These are phyloP conservation scores for Cheumatopsyche charites DNA, from an alignment of 1,140 invertebrate species.

Conservation along the genomic window DNA sequence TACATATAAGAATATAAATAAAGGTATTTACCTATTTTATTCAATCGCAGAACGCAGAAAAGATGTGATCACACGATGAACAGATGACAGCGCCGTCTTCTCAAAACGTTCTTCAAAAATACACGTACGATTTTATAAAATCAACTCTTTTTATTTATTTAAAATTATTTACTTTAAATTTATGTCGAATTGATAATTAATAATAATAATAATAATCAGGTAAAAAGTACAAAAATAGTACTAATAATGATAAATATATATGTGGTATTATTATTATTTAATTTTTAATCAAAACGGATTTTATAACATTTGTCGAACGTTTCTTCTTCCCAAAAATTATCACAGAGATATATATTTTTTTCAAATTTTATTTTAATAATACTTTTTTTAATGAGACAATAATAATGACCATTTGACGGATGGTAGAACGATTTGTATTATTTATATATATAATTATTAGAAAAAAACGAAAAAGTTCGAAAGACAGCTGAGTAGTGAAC, in stretches of 20 bases:
- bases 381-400: no score
- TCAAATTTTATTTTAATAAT: no score
- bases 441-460: no score
- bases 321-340: no score
- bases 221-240: constrained; percentile 38
- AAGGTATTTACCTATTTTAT: constrained; percentile 31
- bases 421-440: no score
- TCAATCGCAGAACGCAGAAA: neutral
- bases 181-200: neutral
- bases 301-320: no score
- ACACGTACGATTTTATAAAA: neutral
- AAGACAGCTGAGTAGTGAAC: no score
- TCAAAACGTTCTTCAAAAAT: neutral
- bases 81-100: neutral
- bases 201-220: constrained; percentile 18
- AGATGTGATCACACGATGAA: neutral
- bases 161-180: neutral
- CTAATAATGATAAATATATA: constrained; percentile 11
- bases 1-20: constrained; percentile 8
- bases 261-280: constrained; percentile 3
- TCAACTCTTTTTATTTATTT: neutral
- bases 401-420: no score
- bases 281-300: no score
- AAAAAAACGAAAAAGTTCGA: no score
- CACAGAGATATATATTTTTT: no score